Base-by-base conservation (phyloP, 2,113 vertebrate species). In the Athene cunicularia region DNA sequence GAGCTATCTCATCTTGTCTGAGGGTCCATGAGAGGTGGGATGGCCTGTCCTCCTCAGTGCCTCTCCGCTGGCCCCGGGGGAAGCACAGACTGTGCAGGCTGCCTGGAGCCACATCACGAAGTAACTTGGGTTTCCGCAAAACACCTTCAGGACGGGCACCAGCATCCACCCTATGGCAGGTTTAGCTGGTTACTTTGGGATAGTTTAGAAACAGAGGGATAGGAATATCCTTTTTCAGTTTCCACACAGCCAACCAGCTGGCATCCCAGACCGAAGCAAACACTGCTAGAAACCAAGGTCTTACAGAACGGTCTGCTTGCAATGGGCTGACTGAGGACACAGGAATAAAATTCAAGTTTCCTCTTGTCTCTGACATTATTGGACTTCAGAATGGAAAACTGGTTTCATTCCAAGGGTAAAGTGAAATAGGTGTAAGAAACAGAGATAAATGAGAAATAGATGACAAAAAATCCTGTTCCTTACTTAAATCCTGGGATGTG, bases 401-500 rank as follows among this genome's bases (percentile, higher is more conserved):
- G 10, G 4, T 23, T 68, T 68, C 26, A 56, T 49, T 53, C 35
- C 62, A 28, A 6, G 33, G 32, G 23, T 39, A 81, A 39, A 10
- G 14, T 32, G 43, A 80, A 81, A 91, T 49, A 86, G 5, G 37
- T 35, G 14, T 55, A 62, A 70, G 13, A 84, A 22, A 21, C 14
- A 62, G 21, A 80, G 26, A 55, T 64, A 49, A 66, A 84, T n/a
- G 30, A 74, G n/a, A 90, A 86, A 68, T 4, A 66, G 8, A 55
- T 64, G 4, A 11, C 21, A 28, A 90, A 87, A 73, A 73, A 39
- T 20, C 4, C 15, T 33, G 24, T 89, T 90, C 64, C 99, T 99
- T 97, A 99, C 99, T 99, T 99, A 97, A 99, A 99, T 95, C 99
- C 99, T 6, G 99, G 99, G 52, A 99, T 97, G n/a, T 99, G 99